A percentile compares a stretch with the other conserved stretches of the same genome.
Conservation (phyloP, 1,140 invertebrate genomes). For the Neodiprion fabricii region DNA sequence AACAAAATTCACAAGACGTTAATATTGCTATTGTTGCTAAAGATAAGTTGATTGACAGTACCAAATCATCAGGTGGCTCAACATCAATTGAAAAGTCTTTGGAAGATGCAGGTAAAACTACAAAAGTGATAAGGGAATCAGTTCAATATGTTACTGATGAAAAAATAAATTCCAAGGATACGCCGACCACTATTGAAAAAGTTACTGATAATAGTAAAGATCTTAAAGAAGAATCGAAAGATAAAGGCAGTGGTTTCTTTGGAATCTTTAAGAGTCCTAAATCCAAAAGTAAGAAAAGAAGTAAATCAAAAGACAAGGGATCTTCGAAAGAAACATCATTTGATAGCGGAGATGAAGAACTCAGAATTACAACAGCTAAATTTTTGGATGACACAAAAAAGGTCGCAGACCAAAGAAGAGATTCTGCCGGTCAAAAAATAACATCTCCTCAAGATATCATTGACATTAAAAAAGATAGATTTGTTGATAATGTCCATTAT, state of each 20-base stretch:
- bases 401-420: not conserved
- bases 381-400: conserved; percentile 42
- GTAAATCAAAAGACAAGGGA: conserved; percentile 39
- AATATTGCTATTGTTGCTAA: not conserved
- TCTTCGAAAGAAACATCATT: conserved; percentile 41
- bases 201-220: conserved; percentile 14
- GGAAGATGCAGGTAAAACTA: not conserved
- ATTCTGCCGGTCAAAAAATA: not conserved
- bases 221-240: conserved; percentile 22
- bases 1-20: not conserved
- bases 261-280: conserved; percentile 45
- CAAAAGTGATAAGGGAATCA: not conserved
- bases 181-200: not conserved
- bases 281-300: conserved; percentile 39
- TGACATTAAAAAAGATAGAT: conserved; percentile 30
- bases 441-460: conserved; percentile 5
- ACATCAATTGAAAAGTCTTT: not conserved
- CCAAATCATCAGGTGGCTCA: not conserved
- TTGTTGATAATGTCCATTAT: conserved; percentile 25
- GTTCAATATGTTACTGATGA: not conserved
- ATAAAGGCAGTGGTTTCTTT: conserved; percentile 37
- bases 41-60: conserved; percentile 14
- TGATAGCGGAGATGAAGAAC: conserved; percentile 47
- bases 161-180: not conserved
- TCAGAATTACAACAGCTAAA: conserved; percentile 37